Conservation (phyloP, 1,140 invertebrate genomes). For the Cyphomyrmex costatus region DNA sequence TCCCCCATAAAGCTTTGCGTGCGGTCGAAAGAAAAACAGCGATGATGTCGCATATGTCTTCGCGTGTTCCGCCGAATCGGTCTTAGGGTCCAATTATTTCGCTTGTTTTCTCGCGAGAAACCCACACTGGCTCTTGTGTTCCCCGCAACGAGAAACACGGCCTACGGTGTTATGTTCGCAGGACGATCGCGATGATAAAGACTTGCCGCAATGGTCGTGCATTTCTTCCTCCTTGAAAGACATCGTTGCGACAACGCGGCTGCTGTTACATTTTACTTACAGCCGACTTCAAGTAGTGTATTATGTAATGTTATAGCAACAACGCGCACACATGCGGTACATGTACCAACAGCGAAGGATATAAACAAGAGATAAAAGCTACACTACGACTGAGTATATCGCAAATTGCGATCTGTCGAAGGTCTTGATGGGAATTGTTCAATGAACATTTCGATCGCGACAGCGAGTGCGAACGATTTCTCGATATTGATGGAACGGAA, state of each 20-base stretch:
- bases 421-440: constrained; percentile 20
- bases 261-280: constrained; percentile 63
- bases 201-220: constrained; percentile 45
- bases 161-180: constrained; percentile 57
- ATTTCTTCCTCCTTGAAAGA: constrained; percentile 12
- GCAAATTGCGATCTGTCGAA: constrained; percentile 3
- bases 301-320: constrained; percentile 48
- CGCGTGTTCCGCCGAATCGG: constrained; percentile 71
- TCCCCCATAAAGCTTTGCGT: background rate
- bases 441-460: constrained; percentile 13
- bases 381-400: constrained; percentile 4
- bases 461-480: constrained; percentile 7
- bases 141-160: constrained; percentile 50
- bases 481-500: constrained; percentile 42
- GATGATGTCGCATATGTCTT: constrained; percentile 54
- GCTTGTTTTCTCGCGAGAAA: constrained; percentile 70
- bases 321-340: background rate
- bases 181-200: constrained; percentile 72
- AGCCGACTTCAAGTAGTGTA: constrained; percentile 14
- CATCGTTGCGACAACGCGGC: constrained; percentile 39
- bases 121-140: constrained; percentile 66
- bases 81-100: constrained; percentile 75
- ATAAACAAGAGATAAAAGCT: background rate
- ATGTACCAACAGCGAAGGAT: background rate
- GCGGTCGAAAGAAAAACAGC: constrained; percentile 55